These are phyloP conservation scores for Oikopleura dioica DNA, from an alignment of 23 tunicate genomes.

Conservation along the genomic window DNA sequence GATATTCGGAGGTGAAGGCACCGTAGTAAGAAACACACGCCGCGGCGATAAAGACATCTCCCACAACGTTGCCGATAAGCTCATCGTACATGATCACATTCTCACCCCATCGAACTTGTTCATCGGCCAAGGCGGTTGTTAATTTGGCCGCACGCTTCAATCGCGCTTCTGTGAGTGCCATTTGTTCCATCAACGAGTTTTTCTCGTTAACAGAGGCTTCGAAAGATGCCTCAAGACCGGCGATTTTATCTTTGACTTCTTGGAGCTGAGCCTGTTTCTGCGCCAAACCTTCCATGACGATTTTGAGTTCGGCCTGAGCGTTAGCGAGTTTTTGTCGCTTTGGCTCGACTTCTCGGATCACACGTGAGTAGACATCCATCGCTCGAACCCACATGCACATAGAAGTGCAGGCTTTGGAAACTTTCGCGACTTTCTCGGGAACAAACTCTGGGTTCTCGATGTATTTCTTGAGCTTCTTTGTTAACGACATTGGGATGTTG, in stretches of 20 bases:
- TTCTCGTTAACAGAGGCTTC: conserved; percentile 75
- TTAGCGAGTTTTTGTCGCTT: conserved; percentile 50
- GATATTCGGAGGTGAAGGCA: conserved; percentile 71
- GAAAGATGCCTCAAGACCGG: conserved; percentile 68
- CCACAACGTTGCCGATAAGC: conserved; percentile 77
- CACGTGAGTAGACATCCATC: conserved; percentile 84
- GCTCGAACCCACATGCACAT: conserved; percentile 99
- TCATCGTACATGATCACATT: conserved; percentile 51
- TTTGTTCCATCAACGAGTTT: conserved; percentile 52
- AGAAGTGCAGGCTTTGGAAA: conserved; percentile 81
- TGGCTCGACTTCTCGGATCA: conserved; percentile 80
- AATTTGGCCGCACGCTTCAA: conserved; percentile 87
- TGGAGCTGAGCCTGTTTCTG: conserved; percentile 73
- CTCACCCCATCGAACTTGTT: conserved; percentile 89
- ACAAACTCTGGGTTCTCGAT: conserved; percentile 62
- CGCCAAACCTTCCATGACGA: conserved; percentile 53
- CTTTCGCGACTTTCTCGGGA: conserved; percentile 87
- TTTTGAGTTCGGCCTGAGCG: conserved; percentile 78
- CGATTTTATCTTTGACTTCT: conserved; percentile 51
- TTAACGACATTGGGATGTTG: conserved; percentile 37
- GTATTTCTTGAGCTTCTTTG: conserved; percentile 58
- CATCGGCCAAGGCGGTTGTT: conserved; percentile 82
- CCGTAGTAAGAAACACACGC: conserved; percentile 94
- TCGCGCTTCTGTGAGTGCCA: conserved; percentile 73
- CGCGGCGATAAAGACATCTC: conserved; percentile 89